A percentile compares a stretch with the other conserved stretches of the same genome.
These are phyloP conservation scores for Eugnorisma glareosa DNA, from an alignment of 2,888 invertebrate genomes.

Conservation along the genomic window DNA sequence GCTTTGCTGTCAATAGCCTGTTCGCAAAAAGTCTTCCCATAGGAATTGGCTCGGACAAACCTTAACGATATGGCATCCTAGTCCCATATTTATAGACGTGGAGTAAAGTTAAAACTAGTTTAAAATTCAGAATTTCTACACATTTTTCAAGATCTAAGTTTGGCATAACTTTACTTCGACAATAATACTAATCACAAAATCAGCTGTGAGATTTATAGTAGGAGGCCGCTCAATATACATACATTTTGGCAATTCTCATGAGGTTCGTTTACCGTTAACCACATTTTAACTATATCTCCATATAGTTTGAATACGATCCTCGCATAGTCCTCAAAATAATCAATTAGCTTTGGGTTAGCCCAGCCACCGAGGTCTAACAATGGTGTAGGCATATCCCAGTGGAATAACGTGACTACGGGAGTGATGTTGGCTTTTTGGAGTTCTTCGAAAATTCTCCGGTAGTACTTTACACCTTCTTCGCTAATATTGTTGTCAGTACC, in stretches of 20 bases:
- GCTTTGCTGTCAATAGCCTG: too few species aligned
- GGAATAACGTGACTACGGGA: conserved; percentile 92
- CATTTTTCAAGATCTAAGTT: not conserved
- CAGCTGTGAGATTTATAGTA: too few species aligned
- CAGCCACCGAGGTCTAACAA: conserved; percentile 78
- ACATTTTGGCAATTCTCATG: conserved; percentile 87
- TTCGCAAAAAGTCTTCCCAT: too few species aligned
- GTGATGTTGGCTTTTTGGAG: conserved; percentile 92
- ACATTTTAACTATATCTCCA: conserved; percentile 92
- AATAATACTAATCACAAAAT: not conserved
- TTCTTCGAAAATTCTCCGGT: conserved; percentile 93
- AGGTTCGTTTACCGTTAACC: conserved; percentile 95
- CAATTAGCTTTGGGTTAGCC: conserved; percentile 87
- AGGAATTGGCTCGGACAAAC: too few species aligned
- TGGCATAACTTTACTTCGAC: not conserved
- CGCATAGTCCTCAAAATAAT: conserved; percentile 90
- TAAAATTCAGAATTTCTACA: not conserved
- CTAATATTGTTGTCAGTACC: conserved; percentile 93
- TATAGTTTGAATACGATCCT: conserved; percentile 89
- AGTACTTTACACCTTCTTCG: conserved; percentile 93
- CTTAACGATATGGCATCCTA: too few species aligned
- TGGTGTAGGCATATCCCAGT: too few species aligned
- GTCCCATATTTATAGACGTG: not conserved
- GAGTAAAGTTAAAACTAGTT: not conserved
- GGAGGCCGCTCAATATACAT: conserved; percentile 60